Evolutionary conservation across 2,797 vertebrate species (phyloP), one percentile per base, ranked within the genome.

Genomic region (Carcharodon carcharias): DNA sequence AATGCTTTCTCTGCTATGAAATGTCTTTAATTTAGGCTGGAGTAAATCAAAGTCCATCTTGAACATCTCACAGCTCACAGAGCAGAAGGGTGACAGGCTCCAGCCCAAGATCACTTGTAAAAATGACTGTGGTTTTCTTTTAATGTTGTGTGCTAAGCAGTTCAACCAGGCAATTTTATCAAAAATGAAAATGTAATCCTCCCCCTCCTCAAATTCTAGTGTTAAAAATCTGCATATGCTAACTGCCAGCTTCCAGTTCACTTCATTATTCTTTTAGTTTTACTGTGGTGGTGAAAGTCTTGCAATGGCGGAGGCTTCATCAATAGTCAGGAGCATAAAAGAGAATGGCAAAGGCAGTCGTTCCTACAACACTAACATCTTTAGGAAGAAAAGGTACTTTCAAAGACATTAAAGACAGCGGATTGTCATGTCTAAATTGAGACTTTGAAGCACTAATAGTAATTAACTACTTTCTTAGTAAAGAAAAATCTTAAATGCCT

Each of bases 1-100:
- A 99, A 99, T 98, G 98, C 98, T 98, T 98, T 98, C 98, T 98
- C 97, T 98, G 97, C 97, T 98, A 98, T 98, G 97, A 98, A 98
- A 98, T 98, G 97, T 98, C 98, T 98, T 98, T 98, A 97, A 97
- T 98, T 98, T 98, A 97, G 97, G 97, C 97, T 97, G 97, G 97
- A 98, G 97, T 98, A 98, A 98, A 98, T 98, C 98, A 98, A 98
- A 98, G 98, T 97, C 97, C 97, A 98, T 98, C 97, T 97, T 97
- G 97, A 97, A 98, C 98, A 98, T 98, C 77, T 85, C 61, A 96
- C 71, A 96, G 97, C 96, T 97, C 94, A 56, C 56, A 28, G 50
- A 95, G 69, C 94, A 95, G 54, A 35, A 56, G 94, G 71, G 50
- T 95, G 94, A 95, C 67, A n/a, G 94, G 54, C 63, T 23, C 97